Percentiles rank a stretch among this genome's conserved stretches.
phyloP scores from a whole-genome alignment of 2,797 vertebrate species.

The Chromobotia macracanthus region DNA sequence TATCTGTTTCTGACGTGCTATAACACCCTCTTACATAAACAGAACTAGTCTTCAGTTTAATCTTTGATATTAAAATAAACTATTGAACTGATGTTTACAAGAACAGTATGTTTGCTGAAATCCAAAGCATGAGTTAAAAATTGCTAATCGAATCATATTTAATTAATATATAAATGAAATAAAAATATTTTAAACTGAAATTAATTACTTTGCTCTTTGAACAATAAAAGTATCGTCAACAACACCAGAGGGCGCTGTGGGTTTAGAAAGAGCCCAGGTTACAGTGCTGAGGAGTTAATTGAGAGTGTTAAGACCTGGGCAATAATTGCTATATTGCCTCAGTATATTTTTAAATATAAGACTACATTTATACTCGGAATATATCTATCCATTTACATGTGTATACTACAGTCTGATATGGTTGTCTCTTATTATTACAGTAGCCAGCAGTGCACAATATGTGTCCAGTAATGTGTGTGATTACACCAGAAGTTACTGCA shows the following conservation, averaged over 20 bases:
- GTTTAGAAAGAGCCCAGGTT: background rate
- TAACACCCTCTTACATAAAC: conserved; percentile 8
- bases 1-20: background rate
- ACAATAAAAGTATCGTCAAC: background rate
- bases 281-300: background rate
- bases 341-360: background rate
- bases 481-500: background rate
- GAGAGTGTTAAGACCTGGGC: too few relatives aligned
- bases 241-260: conserved; percentile 50
- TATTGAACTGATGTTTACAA: too few relatives aligned
- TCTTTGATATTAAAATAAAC: background rate
- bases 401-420: background rate
- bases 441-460: background rate
- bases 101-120: too few relatives aligned
- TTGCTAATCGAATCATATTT: too few relatives aligned
- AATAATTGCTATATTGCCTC: background rate
- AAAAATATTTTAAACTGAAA: too few relatives aligned
- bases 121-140: too few relatives aligned
- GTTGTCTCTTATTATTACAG: background rate
- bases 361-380: background rate
- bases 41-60: background rate
- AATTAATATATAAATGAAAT: too few relatives aligned
- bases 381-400: background rate
- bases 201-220: background rate
- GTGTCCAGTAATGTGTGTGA: background rate